A percentile compares a stretch with the other conserved stretches of the same genome.
Conservation (phyloP, 2,797 vertebrate genomes). For the Scyliorhinus canicula region DNA sequence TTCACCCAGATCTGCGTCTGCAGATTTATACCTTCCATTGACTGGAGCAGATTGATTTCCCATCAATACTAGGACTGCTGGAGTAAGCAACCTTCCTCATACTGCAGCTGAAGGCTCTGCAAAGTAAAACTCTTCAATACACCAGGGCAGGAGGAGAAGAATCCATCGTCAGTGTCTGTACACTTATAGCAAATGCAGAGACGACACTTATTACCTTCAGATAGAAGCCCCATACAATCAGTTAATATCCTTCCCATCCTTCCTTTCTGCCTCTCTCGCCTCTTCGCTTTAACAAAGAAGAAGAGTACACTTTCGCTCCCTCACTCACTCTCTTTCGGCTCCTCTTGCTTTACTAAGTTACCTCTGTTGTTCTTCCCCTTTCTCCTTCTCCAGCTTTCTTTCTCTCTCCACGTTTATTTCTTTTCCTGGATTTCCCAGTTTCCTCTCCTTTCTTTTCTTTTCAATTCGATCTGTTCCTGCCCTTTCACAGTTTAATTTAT, state of each 20-base stretch:
- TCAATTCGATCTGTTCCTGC: background rate
- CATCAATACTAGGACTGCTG: slow-evolving; percentile 5
- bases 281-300: background rate
- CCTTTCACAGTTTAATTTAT: background rate
- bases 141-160: background rate
- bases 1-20: background rate
- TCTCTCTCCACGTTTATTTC: background rate
- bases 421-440: background rate
- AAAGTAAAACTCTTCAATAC: background rate
- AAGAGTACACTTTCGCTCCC: background rate
- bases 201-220: background rate
- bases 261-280: background rate
- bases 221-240: background rate
- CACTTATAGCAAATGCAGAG: background rate
- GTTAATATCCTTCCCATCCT: background rate
- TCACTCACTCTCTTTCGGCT: background rate
- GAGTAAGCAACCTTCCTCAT: background rate
- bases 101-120: background rate
- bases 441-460: background rate
- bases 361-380: background rate
- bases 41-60: background rate
- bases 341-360: background rate
- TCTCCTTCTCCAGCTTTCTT: background rate
- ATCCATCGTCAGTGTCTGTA: background rate
- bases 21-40: slow-evolving; percentile 9